Base-by-base conservation (phyloP, 2,113 vertebrate species). In the Pionites leucogaster region DNA sequence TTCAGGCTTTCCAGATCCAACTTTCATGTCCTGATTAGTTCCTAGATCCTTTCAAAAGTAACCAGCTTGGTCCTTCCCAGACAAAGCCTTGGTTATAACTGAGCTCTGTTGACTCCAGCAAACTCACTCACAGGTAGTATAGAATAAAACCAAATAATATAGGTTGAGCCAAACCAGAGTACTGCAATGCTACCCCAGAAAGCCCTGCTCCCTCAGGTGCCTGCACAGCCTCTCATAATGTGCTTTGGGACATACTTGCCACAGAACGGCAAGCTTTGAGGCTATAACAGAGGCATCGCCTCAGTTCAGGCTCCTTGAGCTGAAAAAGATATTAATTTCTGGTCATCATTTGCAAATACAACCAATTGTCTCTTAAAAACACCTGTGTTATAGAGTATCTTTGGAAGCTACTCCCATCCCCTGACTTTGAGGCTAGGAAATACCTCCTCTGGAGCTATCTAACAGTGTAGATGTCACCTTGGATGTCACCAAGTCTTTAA, bases 1-100 rank as follows among this genome's bases (percentile, higher is more conserved):
- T 85, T 59, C 52, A 68, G 50, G 59, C 33, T 87, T 82, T 78
- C 70, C 74, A 75, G 39, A 82, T 88, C 42, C 23, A 82, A 55
- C 15, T 71, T 0, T 0, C 18, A 16, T 4, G 6, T 41, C 29
- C 33, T 72, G 22, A 72, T 64, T 78, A 64, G 31, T 64, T 60
- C 28, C 31, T 47, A 77, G 35, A 69, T 9, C 16, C 7, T 65
- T 82, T 82, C 41, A 74, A 91, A 91, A 7, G 17, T 18, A 46
- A 86, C 7, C 17, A 44, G 68, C 3, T 67, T 44, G 5, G 29
- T 33, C 33, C 33, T 81, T 84, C 20, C 31, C 37, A 52, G 37
- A 31, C 0, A 1, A 76, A 88, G 5, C 8, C 42, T 64, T 60
- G 12, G 5, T 9, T 83, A 3, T 55, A n/a, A 59, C 20, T 2